These are phyloP conservation scores for Acanthopagrus latus DNA, from an alignment of 2,797 vertebrate genomes.

Conservation along the genomic window DNA sequence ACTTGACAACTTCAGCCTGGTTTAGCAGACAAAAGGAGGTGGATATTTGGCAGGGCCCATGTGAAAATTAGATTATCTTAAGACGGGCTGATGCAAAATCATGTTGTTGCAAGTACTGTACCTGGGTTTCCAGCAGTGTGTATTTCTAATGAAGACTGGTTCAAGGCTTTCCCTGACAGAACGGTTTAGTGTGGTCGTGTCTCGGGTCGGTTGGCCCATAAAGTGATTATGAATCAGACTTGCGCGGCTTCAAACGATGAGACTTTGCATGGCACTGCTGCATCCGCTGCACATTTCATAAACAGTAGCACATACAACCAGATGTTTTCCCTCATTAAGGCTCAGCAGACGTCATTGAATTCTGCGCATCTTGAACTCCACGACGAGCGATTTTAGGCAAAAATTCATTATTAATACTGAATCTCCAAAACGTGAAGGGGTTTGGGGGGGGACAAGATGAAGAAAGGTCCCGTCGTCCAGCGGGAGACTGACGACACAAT, in stretches of 20 bases:
- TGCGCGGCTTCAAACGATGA: neutral
- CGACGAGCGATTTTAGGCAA: neutral
- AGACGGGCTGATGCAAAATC: neutral
- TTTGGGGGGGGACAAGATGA: too few species aligned
- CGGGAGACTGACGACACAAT: neutral
- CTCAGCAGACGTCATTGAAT: too few species aligned
- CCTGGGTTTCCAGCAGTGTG: too few species aligned
- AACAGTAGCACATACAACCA: neutral
- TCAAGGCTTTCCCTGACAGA: neutral
- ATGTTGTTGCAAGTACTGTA: neutral
- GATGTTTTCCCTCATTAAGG: neutral
- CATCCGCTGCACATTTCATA: neutral
- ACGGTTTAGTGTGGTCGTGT: neutral
- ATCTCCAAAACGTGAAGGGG: neutral
- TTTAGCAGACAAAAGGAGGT: neutral
- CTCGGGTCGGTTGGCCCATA: neutral
- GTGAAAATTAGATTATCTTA: neutral
- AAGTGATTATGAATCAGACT: conserved; percentile 21
- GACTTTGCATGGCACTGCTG: neutral
- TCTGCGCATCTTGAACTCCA: too few species aligned
- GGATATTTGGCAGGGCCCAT: too few species aligned
- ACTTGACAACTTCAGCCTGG: neutral
- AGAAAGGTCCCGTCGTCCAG: neutral
- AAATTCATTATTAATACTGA: neutral
- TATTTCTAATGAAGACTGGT: neutral